These are phyloP conservation scores for Phyllotreta striolata DNA, from an alignment of 2,888 invertebrate species.

Conservation along the genomic window DNA sequence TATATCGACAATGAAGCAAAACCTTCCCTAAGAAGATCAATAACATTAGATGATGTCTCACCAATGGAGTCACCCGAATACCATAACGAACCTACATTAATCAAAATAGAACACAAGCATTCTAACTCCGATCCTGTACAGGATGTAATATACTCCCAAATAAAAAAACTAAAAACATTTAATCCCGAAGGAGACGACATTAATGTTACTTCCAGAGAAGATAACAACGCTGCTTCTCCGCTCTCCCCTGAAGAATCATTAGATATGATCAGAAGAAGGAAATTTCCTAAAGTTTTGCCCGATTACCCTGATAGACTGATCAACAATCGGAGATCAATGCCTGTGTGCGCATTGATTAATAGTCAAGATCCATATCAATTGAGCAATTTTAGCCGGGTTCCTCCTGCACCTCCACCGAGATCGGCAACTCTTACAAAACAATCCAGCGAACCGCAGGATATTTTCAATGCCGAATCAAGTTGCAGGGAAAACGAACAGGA, in stretches of 20 bases:
- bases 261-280: slow-evolving; percentile 76
- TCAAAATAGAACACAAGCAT: slow-evolving; percentile 70
- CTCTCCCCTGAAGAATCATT: slow-evolving; percentile 76
- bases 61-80: slow-evolving; percentile 40
- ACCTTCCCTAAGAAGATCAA: slow-evolving; percentile 60
- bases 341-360: slow-evolving; percentile 58
- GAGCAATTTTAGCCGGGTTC: slow-evolving; percentile 59
- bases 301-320: slow-evolving; percentile 67
- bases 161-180: slow-evolving; percentile 58
- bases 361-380: slow-evolving; percentile 46
- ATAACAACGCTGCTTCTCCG: slow-evolving; percentile 59
- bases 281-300: slow-evolving; percentile 87
- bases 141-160: slow-evolving; percentile 58
- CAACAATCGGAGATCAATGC: slow-evolving; percentile 71
- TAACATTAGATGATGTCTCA: slow-evolving; percentile 61
- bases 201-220: slow-evolving; percentile 79
- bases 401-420: slow-evolving; percentile 79
- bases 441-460: slow-evolving; percentile 53
- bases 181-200: slow-evolving; percentile 67
- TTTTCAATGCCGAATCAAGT: slow-evolving; percentile 60
- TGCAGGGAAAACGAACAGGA: slow-evolving; percentile 63
- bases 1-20: slow-evolving; percentile 40
- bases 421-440: slow-evolving; percentile 73
- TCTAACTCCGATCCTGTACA: slow-evolving; percentile 75
- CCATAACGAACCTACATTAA: slow-evolving; percentile 51